A percentile compares a stretch with the other conserved stretches of the same genome.
phyloP scores from a whole-genome alignment of 2,888 invertebrate genomes.

The Papilio elwesi region DNA sequence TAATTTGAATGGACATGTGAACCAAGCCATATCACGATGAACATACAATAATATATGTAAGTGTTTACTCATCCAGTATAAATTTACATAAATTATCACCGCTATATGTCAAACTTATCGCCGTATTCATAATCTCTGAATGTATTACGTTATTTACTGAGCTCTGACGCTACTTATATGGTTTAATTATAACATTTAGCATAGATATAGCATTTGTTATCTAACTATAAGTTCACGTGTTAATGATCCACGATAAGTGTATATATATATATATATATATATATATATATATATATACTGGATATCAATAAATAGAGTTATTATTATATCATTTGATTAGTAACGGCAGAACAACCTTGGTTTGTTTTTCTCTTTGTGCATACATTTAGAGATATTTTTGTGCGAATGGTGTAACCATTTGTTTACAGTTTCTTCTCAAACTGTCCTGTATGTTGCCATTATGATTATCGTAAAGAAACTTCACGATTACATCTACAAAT shows the following conservation, averaged over 20 bases:
- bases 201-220: constrained; percentile 17
- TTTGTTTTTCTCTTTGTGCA: neutral
- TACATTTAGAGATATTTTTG: neutral
- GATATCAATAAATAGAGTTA: neutral
- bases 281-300: too few species aligned
- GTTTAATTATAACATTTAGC: constrained; percentile 19
- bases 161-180: neutral
- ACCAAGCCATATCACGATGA: neutral
- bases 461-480: too few species aligned
- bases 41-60: neutral
- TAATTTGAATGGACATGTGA: constrained; percentile 18
- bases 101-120: neutral
- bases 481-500: too few species aligned
- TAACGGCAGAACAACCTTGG: neutral
- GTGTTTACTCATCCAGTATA: neutral
- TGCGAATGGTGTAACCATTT: neutral
- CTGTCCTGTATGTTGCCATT: too few species aligned
- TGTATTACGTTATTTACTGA: constrained; percentile 3
- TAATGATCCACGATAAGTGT: neutral
- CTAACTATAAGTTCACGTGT: constrained; percentile 15
- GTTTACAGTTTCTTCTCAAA: neutral
- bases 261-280: too few species aligned
- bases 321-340: neutral
- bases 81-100: neutral
- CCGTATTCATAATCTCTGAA: constrained; percentile 10